These are phyloP conservation scores for Trimorus sp. DNA, from an alignment of 2,888 invertebrate genomes.

Conservation along the genomic window DNA sequence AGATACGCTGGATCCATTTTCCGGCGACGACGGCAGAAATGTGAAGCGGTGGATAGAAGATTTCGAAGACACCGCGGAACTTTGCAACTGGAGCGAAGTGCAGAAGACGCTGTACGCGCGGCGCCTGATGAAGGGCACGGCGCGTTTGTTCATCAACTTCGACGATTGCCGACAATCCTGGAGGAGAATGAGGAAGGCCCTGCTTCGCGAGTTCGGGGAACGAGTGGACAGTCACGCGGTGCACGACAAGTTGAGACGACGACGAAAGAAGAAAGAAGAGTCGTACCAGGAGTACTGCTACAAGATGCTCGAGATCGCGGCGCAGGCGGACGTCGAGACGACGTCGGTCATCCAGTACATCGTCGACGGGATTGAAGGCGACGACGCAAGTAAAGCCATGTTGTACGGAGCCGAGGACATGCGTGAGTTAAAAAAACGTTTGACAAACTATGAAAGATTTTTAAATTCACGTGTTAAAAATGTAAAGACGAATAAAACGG, in stretches of 20 bases:
- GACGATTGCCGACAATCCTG: constrained; percentile 7
- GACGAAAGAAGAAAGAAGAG: constrained; percentile 16
- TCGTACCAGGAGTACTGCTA: background rate
- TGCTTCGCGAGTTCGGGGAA: constrained; percentile 11
- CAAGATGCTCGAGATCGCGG: no score
- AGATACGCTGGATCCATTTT: constrained; percentile 1
- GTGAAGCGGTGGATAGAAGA: constrained; percentile 11
- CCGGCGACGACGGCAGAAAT: background rate
- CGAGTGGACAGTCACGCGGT: constrained; percentile 19
- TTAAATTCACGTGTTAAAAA: constrained; percentile 11
- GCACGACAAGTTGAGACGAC: constrained; percentile 9
- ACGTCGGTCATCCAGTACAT: background rate
- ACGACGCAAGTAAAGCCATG: background rate
- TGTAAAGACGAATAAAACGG: constrained; percentile 1
- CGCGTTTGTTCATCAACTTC: constrained; percentile 11
- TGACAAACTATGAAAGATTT: background rate
- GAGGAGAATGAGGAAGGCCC: constrained; percentile 1
- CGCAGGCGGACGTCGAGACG: no score
- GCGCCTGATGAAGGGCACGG: constrained; percentile 10
- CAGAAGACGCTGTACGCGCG: constrained; percentile 5
- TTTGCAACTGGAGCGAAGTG: constrained; percentile 5
- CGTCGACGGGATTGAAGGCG: background rate
- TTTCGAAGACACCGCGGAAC: constrained; percentile 5
- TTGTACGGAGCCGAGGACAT: background rate
- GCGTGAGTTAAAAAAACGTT: constrained; percentile 3